phyloP scores from a whole-genome alignment of 2,888 invertebrate species.

The Anoplius nigerrimus region DNA sequence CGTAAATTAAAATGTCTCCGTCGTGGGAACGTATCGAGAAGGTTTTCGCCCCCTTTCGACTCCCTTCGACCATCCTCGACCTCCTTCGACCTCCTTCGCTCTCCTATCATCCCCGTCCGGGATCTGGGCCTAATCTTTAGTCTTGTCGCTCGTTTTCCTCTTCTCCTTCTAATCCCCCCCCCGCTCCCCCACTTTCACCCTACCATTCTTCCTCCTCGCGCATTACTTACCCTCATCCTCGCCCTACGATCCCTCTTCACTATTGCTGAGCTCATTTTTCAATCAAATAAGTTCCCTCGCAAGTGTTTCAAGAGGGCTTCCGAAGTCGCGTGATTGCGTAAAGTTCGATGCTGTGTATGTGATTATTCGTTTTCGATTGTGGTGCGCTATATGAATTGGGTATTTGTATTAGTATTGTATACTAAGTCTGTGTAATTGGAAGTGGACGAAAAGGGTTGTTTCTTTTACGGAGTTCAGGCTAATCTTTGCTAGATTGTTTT shows the following conservation, averaged over 20 bases:
- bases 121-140: conserved; percentile 13
- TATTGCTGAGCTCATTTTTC: conserved; percentile 30
- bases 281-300: conserved; percentile 57
- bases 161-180: conserved; percentile 18
- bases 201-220: conserved; percentile 15
- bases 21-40: conserved; percentile 44
- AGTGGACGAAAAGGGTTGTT: too few relatives aligned
- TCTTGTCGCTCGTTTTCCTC: conserved; percentile 3
- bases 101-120: conserved; percentile 7
- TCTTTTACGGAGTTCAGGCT: too few relatives aligned
- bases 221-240: conserved; percentile 7
- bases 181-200: conserved; percentile 10
- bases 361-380: too few relatives aligned
- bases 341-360: too few relatives aligned
- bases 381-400: too few relatives aligned
- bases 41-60: conserved; percentile 23
- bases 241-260: not conserved
- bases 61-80: conserved; percentile 23
- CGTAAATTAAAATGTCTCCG: conserved; percentile 69
- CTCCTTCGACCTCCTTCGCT: conserved; percentile 11
- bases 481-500: too few relatives aligned
- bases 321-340: not conserved
- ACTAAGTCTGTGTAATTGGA: too few relatives aligned
- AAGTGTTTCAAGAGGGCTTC: conserved; percentile 51
- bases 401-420: too few relatives aligned